Evolutionary conservation across 1,140 invertebrate genomes (phyloP).

Genomic region (Pseudomyrmex concolor): DNA sequence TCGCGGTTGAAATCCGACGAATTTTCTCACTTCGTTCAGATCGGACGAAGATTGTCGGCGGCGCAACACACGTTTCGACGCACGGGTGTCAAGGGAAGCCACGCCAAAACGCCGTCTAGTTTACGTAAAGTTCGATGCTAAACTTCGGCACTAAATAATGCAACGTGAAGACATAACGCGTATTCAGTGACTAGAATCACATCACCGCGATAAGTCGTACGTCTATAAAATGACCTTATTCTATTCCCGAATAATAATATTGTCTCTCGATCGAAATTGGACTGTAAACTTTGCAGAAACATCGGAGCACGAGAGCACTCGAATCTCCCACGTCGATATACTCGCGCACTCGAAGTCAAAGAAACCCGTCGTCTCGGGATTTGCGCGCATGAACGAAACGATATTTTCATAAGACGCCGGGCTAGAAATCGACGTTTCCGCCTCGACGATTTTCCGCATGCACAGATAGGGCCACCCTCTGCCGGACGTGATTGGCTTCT

Average conservation of each 20-base stretch:
- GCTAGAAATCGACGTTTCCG: conserved; percentile 73
- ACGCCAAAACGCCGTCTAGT: no score
- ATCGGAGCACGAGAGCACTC: conserved; percentile 33
- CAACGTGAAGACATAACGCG: no score
- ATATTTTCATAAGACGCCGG: conserved; percentile 75
- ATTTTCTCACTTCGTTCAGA: conserved; percentile 65
- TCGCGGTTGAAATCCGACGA: conserved; percentile 47
- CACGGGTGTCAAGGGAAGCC: no score
- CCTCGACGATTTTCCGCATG: conserved; percentile 77
- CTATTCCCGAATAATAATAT: conserved; percentile 6
- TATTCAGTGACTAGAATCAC: no score
- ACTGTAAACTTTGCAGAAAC: conserved; percentile 23
- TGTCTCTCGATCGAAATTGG: conserved; percentile 28
- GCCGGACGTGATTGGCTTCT: conserved; percentile 83
- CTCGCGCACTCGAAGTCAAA: conserved; percentile 40
- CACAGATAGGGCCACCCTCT: conserved; percentile 74
- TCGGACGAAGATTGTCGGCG: background rate
- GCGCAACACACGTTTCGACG: no score
- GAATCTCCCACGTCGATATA: background rate
- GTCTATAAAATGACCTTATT: background rate
- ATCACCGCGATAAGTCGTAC: background rate
- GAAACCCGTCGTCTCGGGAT: conserved; percentile 30
- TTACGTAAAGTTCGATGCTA: no score
- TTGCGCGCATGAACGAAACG: conserved; percentile 50
- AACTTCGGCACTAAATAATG: no score